Base-by-base conservation (phyloP, 2,113 vertebrate genomes). In the Phalacrocorax aristotelis region DNA sequence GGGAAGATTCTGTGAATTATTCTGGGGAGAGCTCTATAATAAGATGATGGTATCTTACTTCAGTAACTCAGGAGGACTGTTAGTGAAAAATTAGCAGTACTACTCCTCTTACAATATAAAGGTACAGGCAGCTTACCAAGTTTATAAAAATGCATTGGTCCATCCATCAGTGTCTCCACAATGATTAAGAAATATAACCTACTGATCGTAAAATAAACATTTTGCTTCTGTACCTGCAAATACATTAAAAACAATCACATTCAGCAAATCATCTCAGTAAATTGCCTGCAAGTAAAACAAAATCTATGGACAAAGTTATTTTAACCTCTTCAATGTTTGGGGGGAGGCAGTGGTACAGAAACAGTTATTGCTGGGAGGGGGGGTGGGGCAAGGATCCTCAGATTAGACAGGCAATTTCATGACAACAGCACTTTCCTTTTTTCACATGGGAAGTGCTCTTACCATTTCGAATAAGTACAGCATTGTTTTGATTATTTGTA, bases 71-170 rank as follows among this genome's bases (percentile, higher is more conserved):
- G 40, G 15, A 86, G 9, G 6, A 66, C 23, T 6, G 36, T 44
- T 75, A 79, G 32, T 18, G n/a, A 48, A 70, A 74, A 86, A 57
- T 9, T 15, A 75, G 36, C 46, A 70, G 16, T 46, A 26, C 22
- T 60, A 42, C 30, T 60, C 5, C 30, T 60, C 32, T 68, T 27
- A 61, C 5, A 36, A 13, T 10, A 60, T 20, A 55, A 48, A 64
- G 27, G 27, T 7, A 49, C 38, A 66, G 26, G 46, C 14, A 77
- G 86, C 97, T 96, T 13, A 98, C 97, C 92, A 46, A 97, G 48
- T 11, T 68, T 92, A 54, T 7, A 78, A 52, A 95, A 79, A 83
- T 4, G 25, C 57, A 85, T 10, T 72, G 74, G 74, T 92, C 90
- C 68, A 54, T 19, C 70, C 95, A 89, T 96, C n/a, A 58, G 76